Evolutionary conservation across 1,140 invertebrate species (phyloP), one percentile per base, ranked within the genome.

Genomic region (Lucilia sericata): DNA sequence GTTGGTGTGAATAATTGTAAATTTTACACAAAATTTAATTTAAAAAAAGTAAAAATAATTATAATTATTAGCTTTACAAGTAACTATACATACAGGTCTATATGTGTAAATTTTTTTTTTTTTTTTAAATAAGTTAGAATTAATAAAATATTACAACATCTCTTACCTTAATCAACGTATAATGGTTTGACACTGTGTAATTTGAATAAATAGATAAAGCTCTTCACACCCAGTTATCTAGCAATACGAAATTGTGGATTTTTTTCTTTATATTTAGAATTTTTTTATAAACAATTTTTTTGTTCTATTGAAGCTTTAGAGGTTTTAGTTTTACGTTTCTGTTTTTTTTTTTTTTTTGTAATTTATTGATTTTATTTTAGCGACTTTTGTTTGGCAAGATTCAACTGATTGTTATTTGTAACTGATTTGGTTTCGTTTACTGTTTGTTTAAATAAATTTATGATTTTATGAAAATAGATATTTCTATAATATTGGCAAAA

Each of bases 391-490:
- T 55, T 55, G 17, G 42, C 42, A 55, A 55, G 51, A 55, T 55
- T 55, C 17, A 55, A 55, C 51, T 55, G 51, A 55, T 17, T 17
- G 17, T 17, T 42, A 42, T 55, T 17, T 12, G 51, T 55, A 55
- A 42, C 42, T 42, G 42, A 42, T 42, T 42, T 42, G 42, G 42
- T 42, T 42, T 42, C 5, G 42, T 7, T n/a, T 60, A 17, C 51
- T 60, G 19, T 70, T 70, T 70, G 65, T 70, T 70, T 70, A 70
- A 70, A 70, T 21, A 70, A 2, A 70, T 70, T 70, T 70, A 70
- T 70, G 65, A 70, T 70, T 70, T 70, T 25, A 21, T 70, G 19
- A 70, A 70, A 21, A 70, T 21, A 10, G 5, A 30, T 70, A 21
- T 70, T 17, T 5, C 42, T n/a, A 70, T 70, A 21, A 19, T 10